Base-by-base conservation (phyloP, 2,888 invertebrate species). In the Lochmaea crataegi region DNA sequence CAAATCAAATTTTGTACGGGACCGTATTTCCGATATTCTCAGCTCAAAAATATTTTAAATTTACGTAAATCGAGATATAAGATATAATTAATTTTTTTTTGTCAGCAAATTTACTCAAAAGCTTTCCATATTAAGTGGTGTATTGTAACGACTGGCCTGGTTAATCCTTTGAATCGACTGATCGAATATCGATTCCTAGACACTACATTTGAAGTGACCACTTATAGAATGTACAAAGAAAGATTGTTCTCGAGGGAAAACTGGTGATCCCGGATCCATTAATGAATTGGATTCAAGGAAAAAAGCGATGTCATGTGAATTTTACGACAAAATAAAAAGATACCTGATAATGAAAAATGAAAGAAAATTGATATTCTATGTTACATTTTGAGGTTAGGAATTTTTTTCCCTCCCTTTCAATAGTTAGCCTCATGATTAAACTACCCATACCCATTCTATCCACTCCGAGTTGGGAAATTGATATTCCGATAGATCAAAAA, bases 151-250 rank as follows among this genome's bases (percentile, higher is more conserved):
- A 63, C 61, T 63, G 61, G 42, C 61, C 61, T 63, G 16, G 3
- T 42, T 7, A 63, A 41, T 42, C 61, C 16, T 63, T 63, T 10
- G 11, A 51, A 65, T n/a, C 53, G 53, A 26, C 16, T 12, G 32
- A 65, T 65, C 32, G 65, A 32, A 53, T 53, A 65, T 65, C 53
- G 38, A 53, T 14, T 2, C 65, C 65, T 32, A 38, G 53, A 41
- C 61, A 63, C 18, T 57, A 66, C 18, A 57, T 9, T n/a, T 66
- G 57, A 66, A 66, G 66, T 57, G 66, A 66, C 66, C 66, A 66
- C 66, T 66, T 66, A 57, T 57, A 32, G 32, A 57, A 57, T 32
- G 41, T 57, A 66, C 66, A 66, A 66, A 66, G 66, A 66, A 66
- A 66, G 56, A 66, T 66, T 65, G 65, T 65, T 42, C 66, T 18